phyloP scores from a whole-genome alignment of 2,113 vertebrate genomes.

The Dromaius novaehollandiae region DNA sequence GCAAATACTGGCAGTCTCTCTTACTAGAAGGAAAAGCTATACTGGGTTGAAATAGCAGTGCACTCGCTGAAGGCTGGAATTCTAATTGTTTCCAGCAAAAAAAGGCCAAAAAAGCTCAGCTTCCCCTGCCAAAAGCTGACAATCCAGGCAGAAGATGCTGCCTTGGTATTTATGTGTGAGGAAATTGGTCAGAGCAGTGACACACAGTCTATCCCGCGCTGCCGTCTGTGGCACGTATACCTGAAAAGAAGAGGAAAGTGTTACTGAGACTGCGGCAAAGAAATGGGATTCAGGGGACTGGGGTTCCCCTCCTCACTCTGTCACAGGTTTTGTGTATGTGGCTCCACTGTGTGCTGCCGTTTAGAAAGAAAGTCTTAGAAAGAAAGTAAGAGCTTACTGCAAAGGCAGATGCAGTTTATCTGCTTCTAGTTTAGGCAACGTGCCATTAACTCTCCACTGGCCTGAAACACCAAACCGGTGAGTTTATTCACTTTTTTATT shows the following conservation, averaged over 20 bases:
- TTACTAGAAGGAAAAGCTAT: neutral
- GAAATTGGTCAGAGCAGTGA: accelerated
- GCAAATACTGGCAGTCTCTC: neutral
- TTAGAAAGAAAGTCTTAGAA: neutral
- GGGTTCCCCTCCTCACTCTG: neutral
- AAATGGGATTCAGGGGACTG: neutral
- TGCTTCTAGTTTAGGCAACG: neutral
- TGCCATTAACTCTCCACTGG: neutral
- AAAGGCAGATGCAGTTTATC: neutral
- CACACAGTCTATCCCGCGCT: neutral
- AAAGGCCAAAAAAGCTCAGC: neutral
- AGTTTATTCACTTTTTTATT: neutral
- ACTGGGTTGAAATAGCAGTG: neutral
- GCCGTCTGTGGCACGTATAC: accelerated
- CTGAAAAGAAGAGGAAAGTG: accelerated
- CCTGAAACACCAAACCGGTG: neutral
- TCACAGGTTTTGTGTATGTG: accelerated
- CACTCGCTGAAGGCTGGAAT: neutral
- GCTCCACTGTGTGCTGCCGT: neutral
- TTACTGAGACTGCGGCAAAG: neutral
- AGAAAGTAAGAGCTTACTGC: neutral
- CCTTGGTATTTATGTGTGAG: neutral
- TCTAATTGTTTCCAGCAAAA: neutral
- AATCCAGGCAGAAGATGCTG: neutral
- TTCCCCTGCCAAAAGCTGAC: neutral